Conservation (phyloP, 1,140 invertebrate genomes). For the Caenorhabditis tropicalis region DNA sequence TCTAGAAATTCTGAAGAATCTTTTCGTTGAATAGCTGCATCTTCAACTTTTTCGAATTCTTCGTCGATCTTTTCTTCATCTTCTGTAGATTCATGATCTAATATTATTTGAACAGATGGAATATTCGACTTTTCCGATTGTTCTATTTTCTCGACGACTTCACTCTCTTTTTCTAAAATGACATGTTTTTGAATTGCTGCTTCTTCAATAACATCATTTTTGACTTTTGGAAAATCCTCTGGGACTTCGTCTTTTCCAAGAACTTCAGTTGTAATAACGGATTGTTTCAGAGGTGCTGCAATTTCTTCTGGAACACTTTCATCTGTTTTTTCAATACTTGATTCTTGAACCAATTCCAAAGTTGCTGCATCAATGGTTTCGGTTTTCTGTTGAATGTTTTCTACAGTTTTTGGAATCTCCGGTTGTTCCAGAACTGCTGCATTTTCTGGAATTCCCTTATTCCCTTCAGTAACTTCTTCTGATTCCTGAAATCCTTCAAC, state of each 20-base stretch:
- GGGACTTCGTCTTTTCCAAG: no score
- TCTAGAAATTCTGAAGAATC: not conserved
- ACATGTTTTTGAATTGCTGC: no score
- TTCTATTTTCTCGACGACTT: no score
- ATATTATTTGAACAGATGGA: no score
- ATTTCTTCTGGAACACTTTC: not conserved
- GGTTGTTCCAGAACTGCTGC: no score
- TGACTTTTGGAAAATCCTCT: no score
- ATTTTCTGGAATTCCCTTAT: no score
- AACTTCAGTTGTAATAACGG: no score
- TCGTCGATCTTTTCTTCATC: no score
- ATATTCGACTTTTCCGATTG: no score
- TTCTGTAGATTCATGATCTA: not conserved
- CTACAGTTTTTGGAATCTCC: not conserved
- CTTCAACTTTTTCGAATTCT: not conserved
- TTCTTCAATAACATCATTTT: no score
- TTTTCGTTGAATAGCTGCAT: not conserved
- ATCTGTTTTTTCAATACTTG: not conserved
- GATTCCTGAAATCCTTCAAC: not conserved
- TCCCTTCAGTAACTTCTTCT: not conserved
- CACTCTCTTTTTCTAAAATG: not conserved
- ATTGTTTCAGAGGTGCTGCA: not conserved
- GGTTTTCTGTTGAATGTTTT: not conserved
- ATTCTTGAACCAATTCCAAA: not conserved
- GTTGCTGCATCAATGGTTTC: not conserved